A percentile compares a stretch with the other conserved stretches of the same genome.
Conservation (phyloP, 1,140 invertebrate species). For the Pteromalus puparum region DNA sequence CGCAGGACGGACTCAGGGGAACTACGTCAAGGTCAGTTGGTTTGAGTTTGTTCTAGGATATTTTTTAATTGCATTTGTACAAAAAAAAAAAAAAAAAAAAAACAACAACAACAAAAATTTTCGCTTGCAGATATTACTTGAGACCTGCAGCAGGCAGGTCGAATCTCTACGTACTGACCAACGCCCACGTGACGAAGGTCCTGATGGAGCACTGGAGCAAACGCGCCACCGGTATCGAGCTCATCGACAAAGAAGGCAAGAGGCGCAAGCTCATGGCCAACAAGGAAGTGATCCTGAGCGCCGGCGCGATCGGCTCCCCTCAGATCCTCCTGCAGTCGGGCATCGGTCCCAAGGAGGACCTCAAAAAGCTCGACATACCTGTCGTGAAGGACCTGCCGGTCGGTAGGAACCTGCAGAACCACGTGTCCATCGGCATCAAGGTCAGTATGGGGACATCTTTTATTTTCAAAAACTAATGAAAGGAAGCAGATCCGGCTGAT, state of each 20-base stretch:
- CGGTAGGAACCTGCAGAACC: constrained; percentile 78
- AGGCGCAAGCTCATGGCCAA: constrained; percentile 60
- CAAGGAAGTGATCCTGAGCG: constrained; percentile 81
- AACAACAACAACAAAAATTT: neutral
- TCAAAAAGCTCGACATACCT: constrained; percentile 74
- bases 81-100: too few relatives aligned
- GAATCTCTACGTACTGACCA: constrained; percentile 73
- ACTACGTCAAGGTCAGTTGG: constrained; percentile 71
- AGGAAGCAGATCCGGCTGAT: neutral
- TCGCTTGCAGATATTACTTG: constrained; percentile 66
- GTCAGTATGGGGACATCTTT: neutral
- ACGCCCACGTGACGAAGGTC: constrained; percentile 72
- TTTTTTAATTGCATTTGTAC: too few relatives aligned
- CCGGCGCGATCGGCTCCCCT: constrained; percentile 82
- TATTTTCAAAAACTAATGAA: neutral
- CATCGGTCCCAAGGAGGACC: constrained; percentile 79
- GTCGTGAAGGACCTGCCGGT: constrained; percentile 76
- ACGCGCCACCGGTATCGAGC: constrained; percentile 78
- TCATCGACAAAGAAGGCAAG: constrained; percentile 73
- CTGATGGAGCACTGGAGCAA: constrained; percentile 74
- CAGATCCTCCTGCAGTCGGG: constrained; percentile 83
- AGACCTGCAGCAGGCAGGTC: constrained; percentile 68
- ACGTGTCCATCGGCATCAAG: constrained; percentile 70
- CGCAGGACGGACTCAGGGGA: constrained; percentile 77
- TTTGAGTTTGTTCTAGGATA: neutral